Evolutionary conservation across 1,140 invertebrate genomes (phyloP).

Genomic region (Hyles euphorbiae): DNA sequence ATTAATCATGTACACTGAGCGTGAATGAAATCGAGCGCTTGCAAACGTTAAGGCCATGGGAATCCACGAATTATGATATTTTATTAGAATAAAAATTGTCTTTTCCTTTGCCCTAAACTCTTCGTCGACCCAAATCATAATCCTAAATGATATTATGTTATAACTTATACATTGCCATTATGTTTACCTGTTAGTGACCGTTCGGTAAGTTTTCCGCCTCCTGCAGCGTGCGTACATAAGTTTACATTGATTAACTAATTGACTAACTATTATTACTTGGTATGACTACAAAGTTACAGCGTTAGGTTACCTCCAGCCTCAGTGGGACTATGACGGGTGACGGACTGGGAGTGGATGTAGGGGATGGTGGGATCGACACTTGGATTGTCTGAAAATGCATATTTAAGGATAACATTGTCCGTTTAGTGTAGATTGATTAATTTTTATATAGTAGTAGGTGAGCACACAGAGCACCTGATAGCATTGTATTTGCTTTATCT

Average conservation of each 20-base stretch:
- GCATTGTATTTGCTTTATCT: too few species aligned
- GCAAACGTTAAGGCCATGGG: too few species aligned
- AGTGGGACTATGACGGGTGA: conserved; percentile 3
- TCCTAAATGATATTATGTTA: too few species aligned
- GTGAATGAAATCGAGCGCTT: too few species aligned
- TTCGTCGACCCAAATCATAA: too few species aligned
- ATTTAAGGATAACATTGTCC: neutral
- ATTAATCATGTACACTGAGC: too few species aligned
- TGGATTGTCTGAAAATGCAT: conserved; percentile 3
- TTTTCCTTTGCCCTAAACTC: too few species aligned
- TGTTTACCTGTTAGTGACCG: conserved; percentile 43
- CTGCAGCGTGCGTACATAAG: conserved; percentile 36
- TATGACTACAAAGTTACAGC: neutral
- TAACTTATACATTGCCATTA: neutral
- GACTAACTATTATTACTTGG: neutral
- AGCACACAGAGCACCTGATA: too few species aligned
- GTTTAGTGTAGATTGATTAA: too few species aligned
- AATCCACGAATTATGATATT: too few species aligned
- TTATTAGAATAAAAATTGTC: too few species aligned
- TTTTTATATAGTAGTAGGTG: too few species aligned
- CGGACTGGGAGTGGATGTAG: conserved; percentile 11
- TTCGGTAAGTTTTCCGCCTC: conserved; percentile 36
- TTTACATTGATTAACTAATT: conserved; percentile 1
- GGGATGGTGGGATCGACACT: conserved; percentile 23
- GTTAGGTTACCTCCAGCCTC: neutral